Conservation (phyloP, 64 coral and sea anemone genomes). For the Catalaphyllia jardinei region DNA sequence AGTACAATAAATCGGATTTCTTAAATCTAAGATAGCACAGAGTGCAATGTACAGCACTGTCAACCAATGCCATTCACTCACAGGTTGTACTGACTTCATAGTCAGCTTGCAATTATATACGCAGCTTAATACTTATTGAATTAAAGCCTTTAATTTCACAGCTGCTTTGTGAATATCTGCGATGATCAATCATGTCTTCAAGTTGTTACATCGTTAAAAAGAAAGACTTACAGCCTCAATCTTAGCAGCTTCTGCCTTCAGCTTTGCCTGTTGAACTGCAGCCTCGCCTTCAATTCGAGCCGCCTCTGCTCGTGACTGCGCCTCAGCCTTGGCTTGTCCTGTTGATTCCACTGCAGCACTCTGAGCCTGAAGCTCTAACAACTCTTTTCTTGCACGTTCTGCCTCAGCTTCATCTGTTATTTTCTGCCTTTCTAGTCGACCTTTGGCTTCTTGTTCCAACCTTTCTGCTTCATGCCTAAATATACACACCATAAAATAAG, state of each 20-base stretch:
- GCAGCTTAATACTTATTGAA: no score
- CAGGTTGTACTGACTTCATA: no score
- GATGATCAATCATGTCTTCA: no score
- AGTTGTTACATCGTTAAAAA: not conserved
- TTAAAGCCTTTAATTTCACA: no score
- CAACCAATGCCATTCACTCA: no score
- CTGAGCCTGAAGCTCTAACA: slow-evolving; percentile 89
- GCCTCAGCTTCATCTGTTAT: slow-evolving; percentile 97
- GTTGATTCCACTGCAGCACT: slow-evolving; percentile 97
- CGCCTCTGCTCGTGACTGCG: slow-evolving; percentile 94
- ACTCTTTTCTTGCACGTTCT: slow-evolving; percentile 81
- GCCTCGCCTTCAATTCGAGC: slow-evolving; percentile 95
- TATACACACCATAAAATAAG: not conserved
- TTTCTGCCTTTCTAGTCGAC: slow-evolving; percentile 94
- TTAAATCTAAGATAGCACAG: no score
- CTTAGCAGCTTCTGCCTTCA: slow-evolving; percentile 94
- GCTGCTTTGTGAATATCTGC: no score
- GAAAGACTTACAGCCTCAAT: slow-evolving; percentile 93
- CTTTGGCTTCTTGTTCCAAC: slow-evolving; percentile 95
- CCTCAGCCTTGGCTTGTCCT: slow-evolving; percentile 96
- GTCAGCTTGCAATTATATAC: no score
- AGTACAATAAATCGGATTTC: no score
- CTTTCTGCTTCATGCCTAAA: slow-evolving; percentile 95
- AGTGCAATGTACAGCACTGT: no score
- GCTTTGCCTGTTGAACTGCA: slow-evolving; percentile 93